Percentiles rank a stretch among this genome's conserved stretches.
Conservation (phyloP, 2,113 vertebrate species). For the Paramisgurnus dabryanus region DNA sequence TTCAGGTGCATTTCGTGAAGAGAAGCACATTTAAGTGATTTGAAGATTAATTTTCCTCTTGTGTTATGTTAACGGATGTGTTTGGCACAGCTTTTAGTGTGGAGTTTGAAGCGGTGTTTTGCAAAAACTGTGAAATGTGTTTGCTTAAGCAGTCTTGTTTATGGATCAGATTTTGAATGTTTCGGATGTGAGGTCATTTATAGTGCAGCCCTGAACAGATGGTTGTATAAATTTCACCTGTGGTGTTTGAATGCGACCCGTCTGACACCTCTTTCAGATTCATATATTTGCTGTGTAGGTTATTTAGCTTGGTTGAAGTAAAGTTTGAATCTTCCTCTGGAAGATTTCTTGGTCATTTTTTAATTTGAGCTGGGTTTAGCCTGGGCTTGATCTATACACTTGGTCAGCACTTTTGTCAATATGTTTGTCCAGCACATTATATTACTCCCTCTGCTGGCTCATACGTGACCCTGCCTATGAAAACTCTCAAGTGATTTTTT, state of each 20-base stretch:
- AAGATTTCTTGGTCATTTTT: background rate
- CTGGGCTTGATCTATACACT: background rate
- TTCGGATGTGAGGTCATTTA: background rate
- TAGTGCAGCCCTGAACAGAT: background rate
- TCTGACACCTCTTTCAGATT: background rate
- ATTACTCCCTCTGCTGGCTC: no score
- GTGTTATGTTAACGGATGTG: background rate
- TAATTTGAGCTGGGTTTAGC: background rate
- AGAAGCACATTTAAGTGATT: background rate
- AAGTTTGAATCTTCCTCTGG: background rate
- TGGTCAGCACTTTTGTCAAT: background rate
- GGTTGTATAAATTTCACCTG: background rate
- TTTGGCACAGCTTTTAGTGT: background rate
- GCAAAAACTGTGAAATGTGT: background rate
- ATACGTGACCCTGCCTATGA: no score
- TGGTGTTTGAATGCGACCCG: background rate
- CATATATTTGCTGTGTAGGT: background rate
- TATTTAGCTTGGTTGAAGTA: background rate
- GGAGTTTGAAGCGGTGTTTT: background rate
- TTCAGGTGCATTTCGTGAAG: background rate
- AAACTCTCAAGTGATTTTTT: no score
- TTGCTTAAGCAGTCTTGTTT: no score
- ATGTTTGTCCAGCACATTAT: background rate
- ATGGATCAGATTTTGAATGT: background rate
- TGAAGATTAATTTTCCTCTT: background rate